These are phyloP conservation scores for Lagodon rhomboides DNA, from an alignment of 2,797 vertebrate species.

Conservation along the genomic window DNA sequence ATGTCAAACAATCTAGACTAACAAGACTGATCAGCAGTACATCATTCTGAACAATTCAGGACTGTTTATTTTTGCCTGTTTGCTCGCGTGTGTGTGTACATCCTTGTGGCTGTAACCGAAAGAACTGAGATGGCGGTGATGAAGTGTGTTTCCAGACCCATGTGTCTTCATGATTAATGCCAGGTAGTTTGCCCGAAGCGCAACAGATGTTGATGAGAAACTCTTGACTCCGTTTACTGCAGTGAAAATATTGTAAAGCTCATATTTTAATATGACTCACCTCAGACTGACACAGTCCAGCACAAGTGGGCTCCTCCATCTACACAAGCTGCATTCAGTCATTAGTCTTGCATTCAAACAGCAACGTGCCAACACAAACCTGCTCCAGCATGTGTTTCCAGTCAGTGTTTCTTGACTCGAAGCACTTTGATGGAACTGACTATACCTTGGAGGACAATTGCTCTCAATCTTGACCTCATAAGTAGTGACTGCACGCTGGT, in stretches of 20 bases:
- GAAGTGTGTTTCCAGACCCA: slow-evolving; percentile 6
- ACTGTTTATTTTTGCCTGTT: background rate
- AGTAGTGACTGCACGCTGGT: background rate
- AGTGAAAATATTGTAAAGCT: background rate
- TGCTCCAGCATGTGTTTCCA: slow-evolving; percentile 13
- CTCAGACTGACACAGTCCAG: background rate
- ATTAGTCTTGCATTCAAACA: background rate
- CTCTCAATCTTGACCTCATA: slow-evolving; percentile 3
- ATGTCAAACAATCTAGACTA: background rate
- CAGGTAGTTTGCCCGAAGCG: slow-evolving; percentile 11
- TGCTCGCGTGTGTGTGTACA: background rate
- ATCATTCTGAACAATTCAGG: slow-evolving; percentile 18
- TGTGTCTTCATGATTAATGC: slow-evolving; percentile 38
- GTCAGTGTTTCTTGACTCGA: slow-evolving; percentile 21
- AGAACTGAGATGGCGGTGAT: background rate
- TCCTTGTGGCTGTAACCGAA: slow-evolving; percentile 8
- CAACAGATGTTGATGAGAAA: slow-evolving; percentile 13
- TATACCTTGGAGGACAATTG: slow-evolving; percentile 9
- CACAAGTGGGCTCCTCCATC: background rate
- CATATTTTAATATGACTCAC: background rate
- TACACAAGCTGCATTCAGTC: background rate
- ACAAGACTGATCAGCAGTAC: background rate
- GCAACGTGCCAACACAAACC: slow-evolving; percentile 10
- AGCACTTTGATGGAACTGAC: slow-evolving; percentile 39
- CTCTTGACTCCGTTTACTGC: background rate